Percentiles rank a stretch among this genome's conserved stretches.
phyloP scores from a whole-genome alignment of 2,888 invertebrate genomes.

The Craniophora ligustri region DNA sequence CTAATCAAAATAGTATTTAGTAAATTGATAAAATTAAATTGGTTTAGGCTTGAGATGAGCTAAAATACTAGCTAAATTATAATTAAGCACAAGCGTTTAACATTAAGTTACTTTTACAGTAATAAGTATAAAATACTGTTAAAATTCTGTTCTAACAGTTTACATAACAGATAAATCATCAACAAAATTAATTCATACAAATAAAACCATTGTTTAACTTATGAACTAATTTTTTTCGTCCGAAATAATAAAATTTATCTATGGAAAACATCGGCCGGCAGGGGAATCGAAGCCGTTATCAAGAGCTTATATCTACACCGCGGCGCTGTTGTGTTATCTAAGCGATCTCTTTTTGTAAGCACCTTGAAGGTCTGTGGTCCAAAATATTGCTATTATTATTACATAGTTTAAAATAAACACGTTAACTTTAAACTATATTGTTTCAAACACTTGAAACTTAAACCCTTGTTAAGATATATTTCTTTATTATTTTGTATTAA shows the following conservation, averaged over 20 bases:
- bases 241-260: constrained; percentile 77
- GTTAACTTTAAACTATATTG: too few relatives aligned
- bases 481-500: too few relatives aligned
- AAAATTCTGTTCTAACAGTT: background rate
- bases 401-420: constrained; percentile 5
- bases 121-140: background rate
- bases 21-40: too few relatives aligned
- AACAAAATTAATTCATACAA: constrained; percentile 29
- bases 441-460: too few relatives aligned
- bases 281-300: constrained; percentile 83
- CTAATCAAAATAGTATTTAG: too few relatives aligned
- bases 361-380: constrained; percentile 50
- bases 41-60: too few relatives aligned
- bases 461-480: too few relatives aligned
- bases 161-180: constrained; percentile 14
- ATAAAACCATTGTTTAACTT: constrained; percentile 68
- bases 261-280: constrained; percentile 69
- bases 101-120: background rate
- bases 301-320: constrained; percentile 69
- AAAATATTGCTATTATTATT: constrained; percentile 51
- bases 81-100: too few relatives aligned
- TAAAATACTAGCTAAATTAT: too few relatives aligned
- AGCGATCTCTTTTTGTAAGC: constrained; percentile 66
- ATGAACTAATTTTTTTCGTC: constrained; percentile 65
- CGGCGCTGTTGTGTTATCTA: constrained; percentile 61